These are phyloP conservation scores for Coecobrya sp. DNA, from an alignment of 2,888 invertebrate genomes.

Conservation along the genomic window DNA sequence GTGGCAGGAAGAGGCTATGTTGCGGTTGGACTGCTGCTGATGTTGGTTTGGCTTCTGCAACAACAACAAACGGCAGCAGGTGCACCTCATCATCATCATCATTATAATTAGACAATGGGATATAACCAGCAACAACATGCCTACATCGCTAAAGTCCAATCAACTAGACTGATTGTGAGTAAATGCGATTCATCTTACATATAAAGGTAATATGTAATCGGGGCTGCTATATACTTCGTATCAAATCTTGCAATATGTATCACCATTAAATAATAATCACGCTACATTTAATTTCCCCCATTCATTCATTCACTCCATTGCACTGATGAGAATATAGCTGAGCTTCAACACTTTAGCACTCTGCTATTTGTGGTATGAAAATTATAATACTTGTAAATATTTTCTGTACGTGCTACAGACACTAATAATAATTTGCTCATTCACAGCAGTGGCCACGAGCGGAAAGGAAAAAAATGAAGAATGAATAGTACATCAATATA, in stretches of 20 bases:
- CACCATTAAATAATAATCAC: neutral
- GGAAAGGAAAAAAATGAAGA: conserved; percentile 35
- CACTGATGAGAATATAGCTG: neutral
- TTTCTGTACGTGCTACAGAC: neutral
- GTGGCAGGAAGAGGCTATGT: conserved; percentile 44
- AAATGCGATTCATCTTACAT: conserved; percentile 51
- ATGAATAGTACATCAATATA: neutral
- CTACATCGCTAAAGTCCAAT: conserved; percentile 46
- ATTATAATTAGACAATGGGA: conserved; percentile 67
- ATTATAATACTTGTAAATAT: conserved; percentile 14
- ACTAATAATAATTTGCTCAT: conserved; percentile 29
- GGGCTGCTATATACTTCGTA: neutral
- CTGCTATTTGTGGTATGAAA: neutral
- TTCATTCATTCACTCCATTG: neutral
- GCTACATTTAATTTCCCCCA: conserved; percentile 15
- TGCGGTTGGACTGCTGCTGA: neutral
- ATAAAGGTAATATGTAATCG: neutral
- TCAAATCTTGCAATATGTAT: neutral
- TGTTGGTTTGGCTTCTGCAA: neutral
- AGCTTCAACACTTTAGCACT: too few species aligned
- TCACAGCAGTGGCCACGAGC: conserved; percentile 50
- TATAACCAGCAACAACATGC: conserved; percentile 51
- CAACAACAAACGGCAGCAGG: conserved; percentile 62
- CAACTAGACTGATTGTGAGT: conserved; percentile 7
- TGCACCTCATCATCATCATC: conserved; percentile 72